Conservation (phyloP, 2,113 vertebrate genomes). For the Syngnathus scovelli region DNA sequence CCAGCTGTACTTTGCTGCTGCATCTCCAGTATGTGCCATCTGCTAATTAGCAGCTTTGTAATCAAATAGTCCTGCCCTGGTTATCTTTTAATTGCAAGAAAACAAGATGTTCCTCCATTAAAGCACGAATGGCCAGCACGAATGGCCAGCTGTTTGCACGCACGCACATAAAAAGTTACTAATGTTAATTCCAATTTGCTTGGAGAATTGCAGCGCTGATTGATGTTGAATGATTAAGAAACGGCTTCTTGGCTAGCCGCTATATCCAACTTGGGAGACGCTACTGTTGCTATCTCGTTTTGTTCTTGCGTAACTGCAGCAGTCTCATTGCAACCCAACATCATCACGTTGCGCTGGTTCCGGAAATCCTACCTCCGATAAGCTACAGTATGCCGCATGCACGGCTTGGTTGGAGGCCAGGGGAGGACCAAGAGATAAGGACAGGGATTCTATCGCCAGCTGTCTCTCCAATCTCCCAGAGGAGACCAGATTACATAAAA, state of each 20-base stretch:
- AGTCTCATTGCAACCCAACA: not conserved
- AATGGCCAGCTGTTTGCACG: not conserved
- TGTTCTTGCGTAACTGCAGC: not conserved
- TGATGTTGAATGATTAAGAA: not conserved
- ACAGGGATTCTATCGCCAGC: slow-evolving; percentile 64
- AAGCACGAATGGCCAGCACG: not conserved
- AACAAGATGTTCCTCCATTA: not conserved
- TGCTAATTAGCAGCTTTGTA: not conserved
- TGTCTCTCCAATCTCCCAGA: slow-evolving; percentile 71
- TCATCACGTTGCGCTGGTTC: not conserved
- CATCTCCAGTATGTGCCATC: not conserved
- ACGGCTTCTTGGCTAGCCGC: not conserved
- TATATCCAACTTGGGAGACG: not conserved
- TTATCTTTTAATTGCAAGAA: not conserved
- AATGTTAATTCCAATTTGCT: not conserved
- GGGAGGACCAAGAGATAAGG: slow-evolving; percentile 46
- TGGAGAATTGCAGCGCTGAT: not conserved
- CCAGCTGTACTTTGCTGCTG: not conserved
- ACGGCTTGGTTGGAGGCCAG: slow-evolving; percentile 39
- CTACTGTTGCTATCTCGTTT: not conserved
- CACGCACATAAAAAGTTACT: not conserved
- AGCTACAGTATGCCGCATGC: slow-evolving; percentile 33
- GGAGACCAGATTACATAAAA: slow-evolving; percentile 67
- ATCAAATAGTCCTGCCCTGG: not conserved
- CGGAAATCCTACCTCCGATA: slow-evolving; percentile 24